Conservation (phyloP, 2,113 vertebrate genomes). For the Clarias macrocephalus region DNA sequence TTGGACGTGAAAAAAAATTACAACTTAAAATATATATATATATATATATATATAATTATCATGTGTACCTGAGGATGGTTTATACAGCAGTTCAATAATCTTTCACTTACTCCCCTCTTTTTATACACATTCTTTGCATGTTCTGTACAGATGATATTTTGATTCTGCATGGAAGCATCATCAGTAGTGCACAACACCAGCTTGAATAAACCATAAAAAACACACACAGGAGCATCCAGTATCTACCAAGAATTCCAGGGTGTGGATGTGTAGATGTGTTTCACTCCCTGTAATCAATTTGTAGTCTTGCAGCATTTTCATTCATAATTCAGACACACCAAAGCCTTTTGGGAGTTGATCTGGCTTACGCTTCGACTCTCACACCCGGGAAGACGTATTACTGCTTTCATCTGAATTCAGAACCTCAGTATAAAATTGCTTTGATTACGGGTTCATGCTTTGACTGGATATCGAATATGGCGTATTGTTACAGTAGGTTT, state of each 20-base stretch:
- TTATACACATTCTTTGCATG: not conserved
- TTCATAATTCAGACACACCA: constrained; percentile 29
- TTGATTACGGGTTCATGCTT: not conserved
- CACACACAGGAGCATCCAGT: not conserved
- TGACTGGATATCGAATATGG: not conserved
- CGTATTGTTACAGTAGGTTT: not conserved
- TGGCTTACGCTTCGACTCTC: not conserved
- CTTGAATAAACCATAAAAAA: not conserved
- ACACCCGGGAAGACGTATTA: not conserved
- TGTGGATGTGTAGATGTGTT: not conserved
- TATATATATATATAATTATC: too few species aligned
- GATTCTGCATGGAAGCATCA: not conserved
- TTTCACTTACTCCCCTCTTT: not conserved
- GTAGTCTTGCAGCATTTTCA: constrained; percentile 8
- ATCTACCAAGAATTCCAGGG: not conserved
- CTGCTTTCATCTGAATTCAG: not conserved
- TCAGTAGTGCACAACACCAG: not conserved
- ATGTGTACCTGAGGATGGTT: not conserved
- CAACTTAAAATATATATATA: not conserved
- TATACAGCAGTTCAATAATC: not conserved
- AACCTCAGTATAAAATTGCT: not conserved
- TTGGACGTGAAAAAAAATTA: not conserved
- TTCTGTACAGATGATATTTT: not conserved
- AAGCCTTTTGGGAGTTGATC: not conserved
- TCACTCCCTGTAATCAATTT: not conserved